phyloP scores from a whole-genome alignment of 2,797 vertebrate species.

The Diplodus puntazzo region DNA sequence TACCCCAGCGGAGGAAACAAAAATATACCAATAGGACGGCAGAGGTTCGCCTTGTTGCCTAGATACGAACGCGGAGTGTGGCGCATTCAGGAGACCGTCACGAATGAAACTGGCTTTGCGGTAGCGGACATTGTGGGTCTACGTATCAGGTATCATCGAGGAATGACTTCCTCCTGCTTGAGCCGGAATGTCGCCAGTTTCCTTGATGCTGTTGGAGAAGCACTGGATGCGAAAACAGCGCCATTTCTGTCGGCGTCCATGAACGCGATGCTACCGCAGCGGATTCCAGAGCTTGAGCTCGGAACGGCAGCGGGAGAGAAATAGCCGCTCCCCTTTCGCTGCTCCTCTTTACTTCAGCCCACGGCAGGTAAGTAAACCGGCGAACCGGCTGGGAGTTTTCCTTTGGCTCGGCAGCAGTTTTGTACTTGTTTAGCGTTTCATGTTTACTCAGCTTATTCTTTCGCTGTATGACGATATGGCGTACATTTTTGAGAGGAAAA shows the following conservation, averaged over 20 bases:
- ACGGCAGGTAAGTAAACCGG: conserved; percentile 78
- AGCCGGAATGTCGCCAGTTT: conserved; percentile 85
- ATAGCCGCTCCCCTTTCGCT: conserved; percentile 84
- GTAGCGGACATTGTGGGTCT: conserved; percentile 81
- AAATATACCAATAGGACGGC: conserved; percentile 70
- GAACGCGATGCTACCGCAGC: conserved; percentile 86
- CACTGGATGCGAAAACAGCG: conserved; percentile 77
- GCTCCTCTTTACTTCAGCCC: conserved; percentile 78
- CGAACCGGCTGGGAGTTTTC: not conserved
- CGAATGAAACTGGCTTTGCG: conserved; percentile 66
- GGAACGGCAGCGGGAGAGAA: conserved; percentile 88
- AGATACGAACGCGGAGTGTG: conserved; percentile 86
- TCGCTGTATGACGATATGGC: conserved; percentile 75
- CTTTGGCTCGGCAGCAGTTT: not conserved
- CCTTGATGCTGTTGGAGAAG: conserved; percentile 63
- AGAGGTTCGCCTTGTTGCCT: conserved; percentile 90
- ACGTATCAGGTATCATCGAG: rapidly evolving
- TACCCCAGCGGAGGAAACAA: conserved; percentile 89
- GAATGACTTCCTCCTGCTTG: conserved; percentile 41
- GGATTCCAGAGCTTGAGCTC: conserved; percentile 87
- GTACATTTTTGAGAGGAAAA: conserved; percentile 77
- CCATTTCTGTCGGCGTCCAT: conserved; percentile 86
- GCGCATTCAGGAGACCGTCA: conserved; percentile 49
- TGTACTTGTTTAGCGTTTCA: not conserved
- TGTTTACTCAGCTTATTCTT: conserved; percentile 30